Percentiles rank a stretch among this genome's conserved stretches.
These are phyloP conservation scores for Apodemus sylvaticus DNA, from an alignment of 2,113 vertebrate species.

Conservation along the genomic window DNA sequence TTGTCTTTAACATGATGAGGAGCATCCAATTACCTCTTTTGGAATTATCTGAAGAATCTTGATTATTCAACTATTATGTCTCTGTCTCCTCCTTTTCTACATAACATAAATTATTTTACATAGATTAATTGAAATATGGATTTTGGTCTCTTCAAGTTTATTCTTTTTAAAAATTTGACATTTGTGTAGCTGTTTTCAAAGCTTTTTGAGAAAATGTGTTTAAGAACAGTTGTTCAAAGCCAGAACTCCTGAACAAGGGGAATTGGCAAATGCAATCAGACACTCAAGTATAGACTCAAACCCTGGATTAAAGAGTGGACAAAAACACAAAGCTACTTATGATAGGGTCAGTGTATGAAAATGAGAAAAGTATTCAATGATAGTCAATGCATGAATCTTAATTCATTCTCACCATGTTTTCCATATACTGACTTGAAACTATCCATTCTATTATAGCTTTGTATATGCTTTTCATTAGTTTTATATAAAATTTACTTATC, in stretches of 20 bases:
- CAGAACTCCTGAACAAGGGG: background rate
- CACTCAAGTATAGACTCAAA: background rate
- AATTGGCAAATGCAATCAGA: background rate
- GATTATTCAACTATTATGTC: background rate
- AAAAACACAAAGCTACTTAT: background rate
- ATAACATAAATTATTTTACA: background rate
- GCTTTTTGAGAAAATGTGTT: background rate
- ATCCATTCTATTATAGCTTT: background rate
- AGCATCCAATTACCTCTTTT: background rate
- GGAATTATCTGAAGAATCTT: rapidly evolving
- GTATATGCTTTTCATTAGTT: background rate
- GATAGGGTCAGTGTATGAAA: no score
- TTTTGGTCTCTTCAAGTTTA: background rate
- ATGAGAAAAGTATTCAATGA: background rate
- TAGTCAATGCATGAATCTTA: background rate
- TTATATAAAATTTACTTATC: background rate
- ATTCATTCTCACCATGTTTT: background rate
- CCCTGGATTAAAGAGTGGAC: background rate
- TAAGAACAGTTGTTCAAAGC: background rate
- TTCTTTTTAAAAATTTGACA: background rate
- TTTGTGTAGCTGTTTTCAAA: background rate
- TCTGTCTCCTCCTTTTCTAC: background rate
- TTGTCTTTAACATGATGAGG: background rate
- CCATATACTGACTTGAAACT: background rate
- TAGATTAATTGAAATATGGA: background rate